A percentile compares a stretch with the other conserved stretches of the same genome.
Conservation (phyloP, 2,797 vertebrate species). For the Ciconia nigra region DNA sequence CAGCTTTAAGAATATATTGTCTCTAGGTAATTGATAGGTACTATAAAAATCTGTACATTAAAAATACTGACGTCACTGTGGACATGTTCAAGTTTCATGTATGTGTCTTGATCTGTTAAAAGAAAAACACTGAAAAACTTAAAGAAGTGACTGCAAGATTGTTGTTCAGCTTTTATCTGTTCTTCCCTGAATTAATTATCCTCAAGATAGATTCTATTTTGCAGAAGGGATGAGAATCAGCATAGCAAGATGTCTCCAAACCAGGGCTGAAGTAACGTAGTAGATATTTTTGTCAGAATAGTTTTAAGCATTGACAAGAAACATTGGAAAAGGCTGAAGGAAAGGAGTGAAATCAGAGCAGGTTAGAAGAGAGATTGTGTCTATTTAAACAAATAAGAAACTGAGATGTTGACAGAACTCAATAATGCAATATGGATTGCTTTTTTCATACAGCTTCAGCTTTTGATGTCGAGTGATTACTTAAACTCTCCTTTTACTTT, state of each 20-base stretch:
- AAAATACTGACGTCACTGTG: not conserved
- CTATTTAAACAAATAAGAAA: not conserved
- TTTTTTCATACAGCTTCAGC: not conserved
- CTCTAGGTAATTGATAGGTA: not conserved
- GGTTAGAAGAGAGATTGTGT: not conserved
- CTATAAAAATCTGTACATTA: not conserved
- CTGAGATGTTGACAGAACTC: not conserved
- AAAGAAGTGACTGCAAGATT: not conserved
- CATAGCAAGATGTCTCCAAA: not conserved
- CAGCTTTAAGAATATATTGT: not conserved
- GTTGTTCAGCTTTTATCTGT: not conserved
- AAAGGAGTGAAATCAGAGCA: not conserved
- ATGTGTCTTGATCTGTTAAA: not conserved
- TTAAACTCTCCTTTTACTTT: not conserved
- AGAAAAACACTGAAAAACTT: not conserved
- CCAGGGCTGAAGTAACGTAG: not conserved
- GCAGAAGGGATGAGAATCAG: not conserved
- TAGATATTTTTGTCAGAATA: not conserved
- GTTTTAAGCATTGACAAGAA: not conserved
- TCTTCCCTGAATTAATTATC: not conserved
- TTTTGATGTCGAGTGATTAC: not conserved
- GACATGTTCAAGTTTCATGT: not conserved
- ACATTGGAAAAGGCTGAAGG: not conserved
- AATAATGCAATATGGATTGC: not conserved
- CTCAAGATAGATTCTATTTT: not conserved